Percentiles rank a stretch among this genome's conserved stretches.
Evolutionary conservation across 2,888 invertebrate species (phyloP).

Genomic region (Leptinotarsa tumamoca): DNA sequence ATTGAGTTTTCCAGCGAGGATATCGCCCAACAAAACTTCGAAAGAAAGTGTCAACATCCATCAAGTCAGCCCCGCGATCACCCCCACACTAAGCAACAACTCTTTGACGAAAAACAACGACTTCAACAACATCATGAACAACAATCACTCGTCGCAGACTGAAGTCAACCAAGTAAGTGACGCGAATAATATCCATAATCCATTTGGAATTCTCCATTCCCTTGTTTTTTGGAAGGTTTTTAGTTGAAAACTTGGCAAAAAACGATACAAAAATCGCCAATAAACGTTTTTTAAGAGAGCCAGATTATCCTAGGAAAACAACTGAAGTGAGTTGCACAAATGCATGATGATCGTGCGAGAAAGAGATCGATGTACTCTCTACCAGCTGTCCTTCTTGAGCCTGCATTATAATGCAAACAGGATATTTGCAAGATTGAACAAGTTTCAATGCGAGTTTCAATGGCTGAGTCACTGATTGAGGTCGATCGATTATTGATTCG

Average conservation of each 20-base stretch:
- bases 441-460: constrained; percentile 37
- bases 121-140: constrained; percentile 63
- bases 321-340: constrained; percentile 15
- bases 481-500: constrained; percentile 17
- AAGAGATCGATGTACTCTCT: constrained; percentile 16
- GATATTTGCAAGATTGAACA: constrained; percentile 51
- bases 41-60: constrained; percentile 77
- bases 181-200: background rate
- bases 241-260: constrained; percentile 3
- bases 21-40: constrained; percentile 83
- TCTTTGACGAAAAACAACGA: constrained; percentile 64
- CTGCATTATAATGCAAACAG: constrained; percentile 37
- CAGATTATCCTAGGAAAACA: constrained; percentile 9
- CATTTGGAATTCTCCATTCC: background rate
- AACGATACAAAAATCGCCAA: background rate
- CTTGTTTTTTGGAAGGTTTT: background rate
- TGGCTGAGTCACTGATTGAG: constrained; percentile 26
- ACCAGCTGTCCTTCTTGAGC: constrained; percentile 25
- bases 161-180: constrained; percentile 63
- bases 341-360: background rate
- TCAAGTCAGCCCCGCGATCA: constrained; percentile 70
- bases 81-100: constrained; percentile 72
- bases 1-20: constrained; percentile 87
- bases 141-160: constrained; percentile 55
- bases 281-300: background rate